Evolutionary conservation across 2,888 invertebrate species (phyloP), one percentile per base, ranked within the genome.

Genomic region (Serripes groenlandicus): DNA sequence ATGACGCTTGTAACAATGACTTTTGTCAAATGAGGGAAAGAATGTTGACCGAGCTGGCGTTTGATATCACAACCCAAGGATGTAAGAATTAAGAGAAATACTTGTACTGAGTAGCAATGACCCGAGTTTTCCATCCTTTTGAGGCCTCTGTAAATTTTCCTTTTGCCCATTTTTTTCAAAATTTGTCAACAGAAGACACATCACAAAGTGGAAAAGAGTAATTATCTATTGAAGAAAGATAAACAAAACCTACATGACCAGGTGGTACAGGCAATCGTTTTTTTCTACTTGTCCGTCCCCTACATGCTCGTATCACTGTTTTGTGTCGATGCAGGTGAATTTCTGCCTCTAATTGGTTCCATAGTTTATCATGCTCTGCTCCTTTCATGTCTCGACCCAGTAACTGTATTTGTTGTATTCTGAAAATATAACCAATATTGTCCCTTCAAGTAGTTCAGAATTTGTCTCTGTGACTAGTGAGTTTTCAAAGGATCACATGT

Each of bases 361-460:
- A 97, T 7, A 98, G 95, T 66, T 97, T 97, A 93, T 97, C 97
- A 90, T 97, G 96, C 56, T 97, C 96, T 86, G 97, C 96, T 1
- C 97, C 96, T 58, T 97, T 96, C 97, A 97, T 97, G 93, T 97
- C 97, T 37, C 97, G 95, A 18, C 96, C 97, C 85, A 98, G 95
- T 72, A 98, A 95, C 94, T 98, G 98, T 87, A 98, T 96, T 95
- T 98, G 98, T 93, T 98, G 97, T 95, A 98, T 98, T 91, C 97
- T 96, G 74, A 18, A 85, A 76, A 21, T 11, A 23, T 49, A 23
- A n/a, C 11, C 7, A 23, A 56, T 42, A n/a, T n/a, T n/a, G n/a
- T n/a, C n/a, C n/a, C n/a, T n/a, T n/a, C n/a, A n/a, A n/a, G n/a
- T n/a, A n/a, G n/a, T n/a, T n/a, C n/a, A n/a, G n/a, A n/a, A n/a